Percentiles rank a stretch among this genome's conserved stretches.
These are phyloP conservation scores for Clarias batrachus DNA, from an alignment of 2,113 vertebrate species.

Conservation along the genomic window DNA sequence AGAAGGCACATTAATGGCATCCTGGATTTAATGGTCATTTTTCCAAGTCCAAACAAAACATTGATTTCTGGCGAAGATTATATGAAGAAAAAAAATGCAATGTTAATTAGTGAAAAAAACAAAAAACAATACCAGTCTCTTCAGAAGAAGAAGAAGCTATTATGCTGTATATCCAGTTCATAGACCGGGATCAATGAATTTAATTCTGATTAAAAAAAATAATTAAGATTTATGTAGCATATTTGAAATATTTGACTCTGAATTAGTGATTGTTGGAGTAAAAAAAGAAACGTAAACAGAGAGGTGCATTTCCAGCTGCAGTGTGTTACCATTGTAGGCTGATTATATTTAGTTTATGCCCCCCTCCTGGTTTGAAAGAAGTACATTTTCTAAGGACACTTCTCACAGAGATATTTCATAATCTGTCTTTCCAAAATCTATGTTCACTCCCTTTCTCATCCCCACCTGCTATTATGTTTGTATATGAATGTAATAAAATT, in stretches of 20 bases:
- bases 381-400: conserved; percentile 36
- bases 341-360: conserved; percentile 17
- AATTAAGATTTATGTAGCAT: background rate
- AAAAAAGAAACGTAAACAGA: background rate
- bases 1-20: background rate
- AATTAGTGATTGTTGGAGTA: background rate
- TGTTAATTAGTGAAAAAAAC: background rate
- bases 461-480: background rate
- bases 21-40: background rate
- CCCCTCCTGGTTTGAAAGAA: conserved; percentile 8
- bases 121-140: background rate
- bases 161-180: background rate
- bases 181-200: background rate
- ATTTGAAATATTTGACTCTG: background rate
- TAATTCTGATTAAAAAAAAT: background rate
- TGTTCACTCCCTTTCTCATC: background rate
- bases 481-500: conserved; percentile 4
- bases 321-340: background rate
- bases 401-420: conserved; percentile 23
- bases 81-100: background rate
- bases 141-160: background rate
- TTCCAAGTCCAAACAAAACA: background rate
- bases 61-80: background rate
- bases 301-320: background rate
- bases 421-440: background rate